Percentiles rank a stretch among this genome's conserved stretches.
These are phyloP conservation scores for Yponomeuta evonymella DNA, from an alignment of 2,888 invertebrate species.

Conservation along the genomic window DNA sequence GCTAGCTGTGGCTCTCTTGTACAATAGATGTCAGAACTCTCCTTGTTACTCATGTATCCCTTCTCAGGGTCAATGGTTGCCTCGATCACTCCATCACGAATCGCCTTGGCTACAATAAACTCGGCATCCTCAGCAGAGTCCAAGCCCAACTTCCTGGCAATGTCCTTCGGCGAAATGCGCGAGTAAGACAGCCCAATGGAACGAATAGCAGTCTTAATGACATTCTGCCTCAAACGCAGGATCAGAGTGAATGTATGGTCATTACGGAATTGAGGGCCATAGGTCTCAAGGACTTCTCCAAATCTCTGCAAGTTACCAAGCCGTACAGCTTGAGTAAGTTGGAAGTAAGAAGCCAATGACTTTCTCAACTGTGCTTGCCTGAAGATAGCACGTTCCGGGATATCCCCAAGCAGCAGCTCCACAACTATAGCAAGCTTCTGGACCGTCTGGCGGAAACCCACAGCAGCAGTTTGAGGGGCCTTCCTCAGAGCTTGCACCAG, in stretches of 20 bases:
- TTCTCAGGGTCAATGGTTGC: conserved; percentile 96
- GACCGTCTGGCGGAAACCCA: conserved; percentile 98
- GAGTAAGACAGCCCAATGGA: conserved; percentile 98
- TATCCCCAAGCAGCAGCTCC: conserved; percentile 95
- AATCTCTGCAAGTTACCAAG: conserved; percentile 96
- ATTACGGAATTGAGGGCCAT: conserved; percentile 91
- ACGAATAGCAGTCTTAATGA: conserved; percentile 98
- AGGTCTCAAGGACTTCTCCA: conserved; percentile 93
- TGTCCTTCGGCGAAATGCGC: conserved; percentile 95
- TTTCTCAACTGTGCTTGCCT: conserved; percentile 92
- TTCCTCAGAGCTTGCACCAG: conserved; percentile 96
- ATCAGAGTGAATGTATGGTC: conserved; percentile 98
- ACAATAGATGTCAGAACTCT: conserved; percentile 97
- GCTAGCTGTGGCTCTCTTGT: conserved; percentile 97
- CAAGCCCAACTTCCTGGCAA: conserved; percentile 93
- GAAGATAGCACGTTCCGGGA: conserved; percentile 97
- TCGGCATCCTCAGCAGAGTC: conserved; percentile 99
- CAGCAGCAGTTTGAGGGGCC: conserved; percentile 98
- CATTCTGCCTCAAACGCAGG: conserved; percentile 96
- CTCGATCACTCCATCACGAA: conserved; percentile 98
- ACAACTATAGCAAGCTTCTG: conserved; percentile 97
- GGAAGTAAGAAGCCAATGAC: conserved; percentile 96
- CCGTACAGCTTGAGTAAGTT: conserved; percentile 97
- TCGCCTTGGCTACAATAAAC: conserved; percentile 98
- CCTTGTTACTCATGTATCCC: conserved; percentile 97